Base-by-base conservation (phyloP, 1,140 invertebrate species). In the Drosophila oshimai region DNA sequence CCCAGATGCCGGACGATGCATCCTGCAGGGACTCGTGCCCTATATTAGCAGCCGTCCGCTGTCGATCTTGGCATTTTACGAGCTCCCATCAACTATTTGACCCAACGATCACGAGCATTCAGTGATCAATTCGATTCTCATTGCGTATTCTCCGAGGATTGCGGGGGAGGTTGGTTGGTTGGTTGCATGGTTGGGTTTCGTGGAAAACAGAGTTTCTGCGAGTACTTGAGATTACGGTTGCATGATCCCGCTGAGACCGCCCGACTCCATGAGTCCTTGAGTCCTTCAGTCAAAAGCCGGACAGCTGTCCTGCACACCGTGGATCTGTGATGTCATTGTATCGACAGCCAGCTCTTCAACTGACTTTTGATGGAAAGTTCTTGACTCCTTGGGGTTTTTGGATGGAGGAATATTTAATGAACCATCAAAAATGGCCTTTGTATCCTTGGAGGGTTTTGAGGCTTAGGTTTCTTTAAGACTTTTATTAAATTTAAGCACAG, bases 1-100 rank as follows among this genome's bases (percentile, higher is more conserved):
- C 68, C 76, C 80, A 86, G 80, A 80, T 86, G 80, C 67, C 37
- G 62, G 22, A 13, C 41, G 31, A 51, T 17, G 10, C 29, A n/a
- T 28, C 17, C 20, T 17, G 24, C 28, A 24, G 50, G 50, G 54
- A 44, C 81, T 75, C 80, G 80, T 80, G 80, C 80, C 80, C 71
- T 80, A 75, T 45, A 86, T 86, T 86, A 86, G 71, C 75, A 86
- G 80, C 75, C 81, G 37, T 51, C 37, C 31, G 69, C 79, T 74
- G 79, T 86, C 80, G 51, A 79, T 86, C 64, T 79, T 55, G 6
- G 26, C 41, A 72, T 84, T 84, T 84, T 75, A 84, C 71, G 80
- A 86, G 75, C 76, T 53, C 60, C 29, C 46, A 55, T 49, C 71
- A 71, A 81, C 71, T 67, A 61, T 75, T 13, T 24, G 20, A 45